These are phyloP conservation scores for Daboia siamensis DNA, from an alignment of 2,113 vertebrate species.

Conservation along the genomic window DNA sequence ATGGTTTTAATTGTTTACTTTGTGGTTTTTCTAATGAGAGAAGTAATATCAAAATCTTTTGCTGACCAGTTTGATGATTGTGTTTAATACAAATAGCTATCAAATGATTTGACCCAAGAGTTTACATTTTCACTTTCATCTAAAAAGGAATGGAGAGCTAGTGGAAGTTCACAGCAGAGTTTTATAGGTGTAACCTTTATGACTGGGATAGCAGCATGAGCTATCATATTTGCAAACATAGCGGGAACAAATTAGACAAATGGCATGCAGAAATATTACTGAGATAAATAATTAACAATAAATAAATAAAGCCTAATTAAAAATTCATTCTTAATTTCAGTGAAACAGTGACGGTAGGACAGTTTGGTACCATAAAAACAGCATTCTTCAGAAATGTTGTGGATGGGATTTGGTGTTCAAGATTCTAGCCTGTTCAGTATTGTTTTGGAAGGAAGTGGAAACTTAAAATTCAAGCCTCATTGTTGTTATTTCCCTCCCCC, in stretches of 20 bases:
- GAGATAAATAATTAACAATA: not conserved
- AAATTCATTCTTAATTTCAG: not conserved
- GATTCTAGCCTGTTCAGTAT: not conserved
- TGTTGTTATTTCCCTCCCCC: not conserved
- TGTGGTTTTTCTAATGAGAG: constrained; percentile 87
- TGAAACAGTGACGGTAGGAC: not conserved
- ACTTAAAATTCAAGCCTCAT: not conserved
- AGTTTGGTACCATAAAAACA: not conserved
- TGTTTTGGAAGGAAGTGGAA: not conserved
- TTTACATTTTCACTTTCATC: constrained; percentile 57
- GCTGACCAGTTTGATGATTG: constrained; percentile 84
- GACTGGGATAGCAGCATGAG: not conserved
- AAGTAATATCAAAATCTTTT: constrained; percentile 86
- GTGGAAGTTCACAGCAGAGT: constrained; percentile 20
- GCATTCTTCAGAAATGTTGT: not conserved
- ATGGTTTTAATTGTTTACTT: constrained; percentile 95
- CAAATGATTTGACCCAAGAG: constrained; percentile 70
- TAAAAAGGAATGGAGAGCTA: constrained; percentile 48
- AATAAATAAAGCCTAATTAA: not conserved
- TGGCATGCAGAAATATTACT: not conserved
- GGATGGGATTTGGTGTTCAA: not conserved
- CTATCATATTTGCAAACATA: constrained; percentile 1
- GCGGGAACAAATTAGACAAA: not conserved
- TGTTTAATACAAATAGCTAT: constrained; percentile 77
- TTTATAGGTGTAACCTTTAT: not conserved